Percentiles rank a stretch among this genome's conserved stretches.
phyloP scores from a whole-genome alignment of 2,113 vertebrate genomes.

The Rhombomys opimus region DNA sequence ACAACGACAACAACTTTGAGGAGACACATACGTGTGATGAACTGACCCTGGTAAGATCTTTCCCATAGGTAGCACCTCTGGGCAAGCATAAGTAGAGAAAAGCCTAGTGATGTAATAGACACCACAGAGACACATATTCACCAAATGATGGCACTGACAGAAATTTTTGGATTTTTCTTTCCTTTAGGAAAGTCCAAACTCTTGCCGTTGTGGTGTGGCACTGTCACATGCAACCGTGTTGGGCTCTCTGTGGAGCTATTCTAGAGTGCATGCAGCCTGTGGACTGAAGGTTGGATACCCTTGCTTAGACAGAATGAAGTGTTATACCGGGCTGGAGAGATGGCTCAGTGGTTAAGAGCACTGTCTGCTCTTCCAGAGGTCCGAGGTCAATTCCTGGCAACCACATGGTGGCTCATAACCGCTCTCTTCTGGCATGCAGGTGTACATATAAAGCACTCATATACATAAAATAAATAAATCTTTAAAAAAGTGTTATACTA shows the following conservation, averaged over 20 bases:
- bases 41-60: slow-evolving; percentile 1
- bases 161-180: not conserved
- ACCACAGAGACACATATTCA: not conserved
- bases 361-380: no score
- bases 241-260: not conserved
- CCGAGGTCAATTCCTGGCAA: no score
- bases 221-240: not conserved
- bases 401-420: no score
- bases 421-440: no score
- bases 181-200: not conserved
- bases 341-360: no score
- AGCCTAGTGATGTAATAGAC: not conserved
- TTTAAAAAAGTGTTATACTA: not conserved
- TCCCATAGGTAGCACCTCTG: accelerated
- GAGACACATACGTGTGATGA: not conserved
- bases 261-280: not conserved
- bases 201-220: not conserved
- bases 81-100: not conserved
- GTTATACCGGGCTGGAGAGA: no score
- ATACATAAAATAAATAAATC: no score
- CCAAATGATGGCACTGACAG: not conserved
- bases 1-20: not conserved
- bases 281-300: accelerated
- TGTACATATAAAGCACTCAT: no score
- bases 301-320: not conserved